Percentiles rank a stretch among this genome's conserved stretches.
phyloP scores from a whole-genome alignment of 2,113 vertebrate species.

The Sinocyclocheilus rhinocerous region DNA sequence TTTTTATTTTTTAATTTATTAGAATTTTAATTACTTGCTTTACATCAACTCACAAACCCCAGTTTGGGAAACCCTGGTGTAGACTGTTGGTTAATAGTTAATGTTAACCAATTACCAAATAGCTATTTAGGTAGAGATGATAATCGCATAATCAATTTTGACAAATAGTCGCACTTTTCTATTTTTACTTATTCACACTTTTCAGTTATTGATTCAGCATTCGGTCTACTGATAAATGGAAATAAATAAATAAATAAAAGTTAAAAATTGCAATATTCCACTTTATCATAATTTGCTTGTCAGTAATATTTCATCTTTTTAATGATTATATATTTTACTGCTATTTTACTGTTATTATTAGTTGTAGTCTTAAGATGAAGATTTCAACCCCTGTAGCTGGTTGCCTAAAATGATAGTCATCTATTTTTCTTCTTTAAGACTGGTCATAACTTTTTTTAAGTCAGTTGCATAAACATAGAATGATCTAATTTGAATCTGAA shows the following conservation, averaged over 20 bases:
- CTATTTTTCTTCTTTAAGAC: background rate
- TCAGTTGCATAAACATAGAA: background rate
- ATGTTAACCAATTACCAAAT: background rate
- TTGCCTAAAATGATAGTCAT: background rate
- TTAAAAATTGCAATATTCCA: background rate
- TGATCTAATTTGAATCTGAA: background rate
- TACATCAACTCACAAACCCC: no score
- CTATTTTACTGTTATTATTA: background rate
- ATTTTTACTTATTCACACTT: background rate
- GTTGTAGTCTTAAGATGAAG: background rate
- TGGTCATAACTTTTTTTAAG: background rate
- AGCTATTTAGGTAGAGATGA: background rate
- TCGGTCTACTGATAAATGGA: background rate
- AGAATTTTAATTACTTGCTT: background rate
- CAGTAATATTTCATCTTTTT: background rate
- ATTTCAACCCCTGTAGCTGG: background rate
- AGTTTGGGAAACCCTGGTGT: no score
- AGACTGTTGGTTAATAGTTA: no score
- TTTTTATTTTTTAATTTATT: background rate
- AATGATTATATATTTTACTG: background rate
- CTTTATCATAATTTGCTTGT: background rate
- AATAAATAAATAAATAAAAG: background rate
- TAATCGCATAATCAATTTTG: background rate
- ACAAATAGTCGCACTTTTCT: background rate
- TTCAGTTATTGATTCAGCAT: background rate